Evolutionary conservation across 2,797 vertebrate species (phyloP).

Genomic region (Takifugu ocellatus): DNA sequence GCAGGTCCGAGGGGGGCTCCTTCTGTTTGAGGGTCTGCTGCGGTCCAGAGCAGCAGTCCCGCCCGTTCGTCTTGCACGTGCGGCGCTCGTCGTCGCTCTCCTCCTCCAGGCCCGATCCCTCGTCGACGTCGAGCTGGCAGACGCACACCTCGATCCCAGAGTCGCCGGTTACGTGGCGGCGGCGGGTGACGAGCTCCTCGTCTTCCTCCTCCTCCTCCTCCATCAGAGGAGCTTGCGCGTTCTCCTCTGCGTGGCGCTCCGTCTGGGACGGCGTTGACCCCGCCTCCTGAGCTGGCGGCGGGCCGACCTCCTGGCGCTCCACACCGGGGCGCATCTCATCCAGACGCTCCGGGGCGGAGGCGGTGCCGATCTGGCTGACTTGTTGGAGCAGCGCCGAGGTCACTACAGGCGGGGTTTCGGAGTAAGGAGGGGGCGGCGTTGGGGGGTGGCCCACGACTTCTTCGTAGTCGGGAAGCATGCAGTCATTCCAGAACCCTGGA

Average conservation of each 20-base stretch:
- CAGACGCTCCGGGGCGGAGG: conserved; percentile 35
- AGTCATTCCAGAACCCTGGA: conserved; percentile 82
- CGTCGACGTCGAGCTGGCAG: conserved; percentile 75
- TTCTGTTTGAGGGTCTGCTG: conserved; percentile 62
- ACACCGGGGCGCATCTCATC: conserved; percentile 10
- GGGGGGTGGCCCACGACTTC: conserved; percentile 82
- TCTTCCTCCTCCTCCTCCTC: conserved; percentile 35
- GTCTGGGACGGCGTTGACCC: conserved; percentile 20
- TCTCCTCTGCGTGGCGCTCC: conserved; percentile 36
- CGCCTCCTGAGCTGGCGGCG: conserved; percentile 28
- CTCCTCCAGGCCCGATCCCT: conserved; percentile 69
- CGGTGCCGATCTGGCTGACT: conserved; percentile 35
- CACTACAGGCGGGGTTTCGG: conserved; percentile 68
- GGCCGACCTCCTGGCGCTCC: conserved; percentile 19
- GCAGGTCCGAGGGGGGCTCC: conserved; percentile 54
- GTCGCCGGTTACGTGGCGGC: conserved; percentile 81
- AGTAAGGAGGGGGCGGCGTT: conserved; percentile 81
- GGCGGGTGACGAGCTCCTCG: conserved; percentile 72
- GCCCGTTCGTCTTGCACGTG: conserved; percentile 59
- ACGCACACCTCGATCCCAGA: conserved; percentile 83
- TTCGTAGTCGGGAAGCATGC: conserved; percentile 83
- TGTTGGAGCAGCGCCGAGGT: conserved; percentile 33
- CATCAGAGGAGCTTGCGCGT: conserved; percentile 21
- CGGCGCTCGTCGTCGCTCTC: conserved; percentile 63
- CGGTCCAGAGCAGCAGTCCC: conserved; percentile 67